Conservation (phyloP, 2,888 invertebrate genomes). For the Hypena proboscidalis region DNA sequence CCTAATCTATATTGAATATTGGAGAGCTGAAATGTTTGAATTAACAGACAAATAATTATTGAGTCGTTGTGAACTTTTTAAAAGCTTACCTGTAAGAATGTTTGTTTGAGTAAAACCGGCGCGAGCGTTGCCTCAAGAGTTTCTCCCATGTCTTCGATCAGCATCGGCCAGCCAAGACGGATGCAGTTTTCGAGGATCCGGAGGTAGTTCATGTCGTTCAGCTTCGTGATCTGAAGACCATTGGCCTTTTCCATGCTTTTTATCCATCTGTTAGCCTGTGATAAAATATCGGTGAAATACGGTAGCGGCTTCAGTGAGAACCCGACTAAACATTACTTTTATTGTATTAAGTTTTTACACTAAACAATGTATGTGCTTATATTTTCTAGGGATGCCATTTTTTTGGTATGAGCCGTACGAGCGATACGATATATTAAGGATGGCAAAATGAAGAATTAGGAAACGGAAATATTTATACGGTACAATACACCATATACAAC, state of each 20-base stretch:
- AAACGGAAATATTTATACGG: too few species aligned
- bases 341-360: too few species aligned
- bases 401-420: too few species aligned
- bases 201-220: conserved; percentile 91
- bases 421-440: too few species aligned
- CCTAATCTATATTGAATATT: too few species aligned
- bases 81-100: conserved; percentile 87
- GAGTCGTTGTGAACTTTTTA: not conserved
- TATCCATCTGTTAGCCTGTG: conserved; percentile 95
- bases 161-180: conserved; percentile 92
- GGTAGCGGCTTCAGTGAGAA: too few species aligned
- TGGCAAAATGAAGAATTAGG: too few species aligned
- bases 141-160: conserved; percentile 96
- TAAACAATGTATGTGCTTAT: too few species aligned
- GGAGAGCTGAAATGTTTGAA: too few species aligned
- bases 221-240: conserved; percentile 91
- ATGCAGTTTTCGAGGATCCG: conserved; percentile 92
- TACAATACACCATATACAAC: too few species aligned
- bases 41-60: not conserved
- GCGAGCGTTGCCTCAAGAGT: conserved; percentile 94
- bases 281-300: not conserved
- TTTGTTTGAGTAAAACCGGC: conserved; percentile 93
- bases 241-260: conserved; percentile 93
- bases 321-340: too few species aligned
- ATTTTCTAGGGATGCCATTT: too few species aligned